Percentiles rank a stretch among this genome's conserved stretches.
phyloP scores from a whole-genome alignment of 2,797 vertebrate species.

The Lutjanus argentimaculatus region DNA sequence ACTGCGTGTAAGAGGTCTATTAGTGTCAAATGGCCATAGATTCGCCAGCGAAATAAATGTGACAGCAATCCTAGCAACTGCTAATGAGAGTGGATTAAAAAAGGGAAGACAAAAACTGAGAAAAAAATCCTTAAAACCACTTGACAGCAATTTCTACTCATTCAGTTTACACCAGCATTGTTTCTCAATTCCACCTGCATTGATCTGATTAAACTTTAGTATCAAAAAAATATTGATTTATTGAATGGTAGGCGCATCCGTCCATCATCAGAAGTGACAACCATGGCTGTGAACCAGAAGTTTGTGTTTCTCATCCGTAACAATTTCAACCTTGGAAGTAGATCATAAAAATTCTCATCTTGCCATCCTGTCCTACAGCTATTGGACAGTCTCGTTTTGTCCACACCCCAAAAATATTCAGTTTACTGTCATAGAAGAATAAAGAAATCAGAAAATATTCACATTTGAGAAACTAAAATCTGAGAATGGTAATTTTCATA shows the following conservation, averaged over 20 bases:
- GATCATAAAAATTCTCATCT: neutral
- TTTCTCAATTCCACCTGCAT: neutral
- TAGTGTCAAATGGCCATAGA: constrained; percentile 1
- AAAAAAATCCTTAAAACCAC: neutral
- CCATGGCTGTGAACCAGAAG: neutral
- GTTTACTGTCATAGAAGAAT: too few species aligned
- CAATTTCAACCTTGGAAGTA: neutral
- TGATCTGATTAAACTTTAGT: too few species aligned
- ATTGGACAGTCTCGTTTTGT: too few species aligned
- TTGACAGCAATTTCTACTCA: neutral
- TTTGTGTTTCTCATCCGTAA: too few species aligned
- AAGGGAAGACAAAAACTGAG: neutral
- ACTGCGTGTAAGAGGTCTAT: neutral
- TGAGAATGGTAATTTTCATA: too few species aligned
- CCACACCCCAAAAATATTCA: too few species aligned
- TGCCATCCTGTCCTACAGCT: neutral
- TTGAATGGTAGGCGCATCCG: neutral
- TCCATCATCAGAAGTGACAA: neutral
- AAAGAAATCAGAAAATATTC: too few species aligned
- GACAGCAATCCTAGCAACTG: neutral
- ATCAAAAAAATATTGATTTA: neutral
- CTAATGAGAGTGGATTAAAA: neutral
- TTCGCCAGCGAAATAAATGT: neutral
- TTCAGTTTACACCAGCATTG: neutral
- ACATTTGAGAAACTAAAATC: too few species aligned